Base-by-base conservation (phyloP, 2,888 invertebrate genomes). In the Osmoderma eremita region DNA sequence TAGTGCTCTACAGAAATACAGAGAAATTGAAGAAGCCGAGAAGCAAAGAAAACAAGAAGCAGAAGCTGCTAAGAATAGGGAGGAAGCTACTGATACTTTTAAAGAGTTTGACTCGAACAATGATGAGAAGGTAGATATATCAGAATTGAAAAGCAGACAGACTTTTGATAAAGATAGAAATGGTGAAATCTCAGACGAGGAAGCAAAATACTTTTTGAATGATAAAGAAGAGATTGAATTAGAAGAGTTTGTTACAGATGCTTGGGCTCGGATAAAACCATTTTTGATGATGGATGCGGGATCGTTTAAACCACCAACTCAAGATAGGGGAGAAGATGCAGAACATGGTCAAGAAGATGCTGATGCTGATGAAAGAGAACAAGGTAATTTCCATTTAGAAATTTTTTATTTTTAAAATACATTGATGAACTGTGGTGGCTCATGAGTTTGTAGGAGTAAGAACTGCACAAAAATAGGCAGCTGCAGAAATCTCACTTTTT, bases 81-180 rank as follows among this genome's bases (percentile, higher is more conserved):
- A 85, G 49, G 93, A 94, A 79, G 91, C 91, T 0, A 83, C 85
- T 42, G 87, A 90, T 63, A 89, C 90, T 51, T 98, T 98, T 79
- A 84, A 83, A 38, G 87, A 88, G 74, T 87, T 92, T 76, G 98
- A 98, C 83, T 86, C 89, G 0, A 92, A 98, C 83, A 84, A 86
- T 70, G 93, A 96, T 84, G 91, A 89, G 51, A 86, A 90, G 45
- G 80, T 97, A 39, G 88, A 89, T 69, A 76, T 89, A 50, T 83
- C 84, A 65, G 94, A 91, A 83, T 79, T 94, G 5, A 89, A 90
- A 82, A 85, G 88, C 1, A 88, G 90, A 67, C 85, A 86, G 75
- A 89, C 88, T 50, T 94, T 98, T 83, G 98, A 98, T 83, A 91
- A 90, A 74, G 92, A 98, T 82, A 89, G 89, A 69, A 91, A 97